A percentile compares a stretch with the other conserved stretches of the same genome.
Evolutionary conservation across 1,140 invertebrate genomes (phyloP).

Genomic region (Pemphigus obesinymphae): DNA sequence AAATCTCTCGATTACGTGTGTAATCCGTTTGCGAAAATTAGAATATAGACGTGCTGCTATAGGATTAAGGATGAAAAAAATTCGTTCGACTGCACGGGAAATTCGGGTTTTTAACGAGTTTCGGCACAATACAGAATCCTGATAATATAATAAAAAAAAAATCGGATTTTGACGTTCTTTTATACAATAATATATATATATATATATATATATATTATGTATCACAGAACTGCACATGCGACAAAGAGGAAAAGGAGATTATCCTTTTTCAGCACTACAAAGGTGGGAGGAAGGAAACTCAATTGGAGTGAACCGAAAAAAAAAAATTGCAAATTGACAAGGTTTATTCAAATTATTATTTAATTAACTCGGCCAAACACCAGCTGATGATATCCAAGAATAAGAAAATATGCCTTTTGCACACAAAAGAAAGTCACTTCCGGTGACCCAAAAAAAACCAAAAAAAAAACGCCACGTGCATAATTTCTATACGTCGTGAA

Average conservation of each 20-base stretch:
- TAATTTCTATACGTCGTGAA: neutral
- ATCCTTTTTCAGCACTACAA: neutral
- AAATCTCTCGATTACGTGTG: neutral
- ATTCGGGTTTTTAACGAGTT: slow-evolving; percentile 24
- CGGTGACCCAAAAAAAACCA: neutral
- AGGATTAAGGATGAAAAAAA: neutral
- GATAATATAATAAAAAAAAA: neutral
- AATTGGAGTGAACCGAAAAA: neutral
- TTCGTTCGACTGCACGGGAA: neutral
- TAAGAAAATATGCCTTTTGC: neutral
- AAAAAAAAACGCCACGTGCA: neutral
- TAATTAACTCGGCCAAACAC: neutral
- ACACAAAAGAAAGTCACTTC: neutral
- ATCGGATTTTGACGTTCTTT: neutral
- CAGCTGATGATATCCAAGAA: neutral
- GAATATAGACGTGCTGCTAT: neutral
- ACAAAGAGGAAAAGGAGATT: neutral
- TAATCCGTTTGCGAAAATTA: neutral
- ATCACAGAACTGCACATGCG: neutral
- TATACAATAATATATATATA: neutral
- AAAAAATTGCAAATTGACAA: neutral
- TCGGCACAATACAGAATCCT: neutral
- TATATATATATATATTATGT: neutral
- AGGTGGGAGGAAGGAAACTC: neutral
- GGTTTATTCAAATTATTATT: slow-evolving; percentile 15